Percentiles rank a stretch among this genome's conserved stretches.
These are phyloP conservation scores for Noctua comes DNA, from an alignment of 2,888 invertebrate genomes.

Conservation along the genomic window DNA sequence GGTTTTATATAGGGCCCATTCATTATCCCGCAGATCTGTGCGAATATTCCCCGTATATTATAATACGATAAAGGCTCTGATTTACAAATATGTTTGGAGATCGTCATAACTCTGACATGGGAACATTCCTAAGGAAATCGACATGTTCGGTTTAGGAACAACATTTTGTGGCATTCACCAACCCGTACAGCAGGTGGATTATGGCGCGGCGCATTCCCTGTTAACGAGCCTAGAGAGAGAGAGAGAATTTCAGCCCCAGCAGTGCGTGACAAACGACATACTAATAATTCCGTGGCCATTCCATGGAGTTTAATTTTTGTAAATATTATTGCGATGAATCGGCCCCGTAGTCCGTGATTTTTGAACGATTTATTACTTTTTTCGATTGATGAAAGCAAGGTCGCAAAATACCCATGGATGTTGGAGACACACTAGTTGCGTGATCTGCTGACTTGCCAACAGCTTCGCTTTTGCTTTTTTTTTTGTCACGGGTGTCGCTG, in stretches of 20 bases:
- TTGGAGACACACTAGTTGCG: not conserved
- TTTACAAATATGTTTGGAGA: not conserved
- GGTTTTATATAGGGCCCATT: not conserved
- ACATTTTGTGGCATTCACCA: not conserved
- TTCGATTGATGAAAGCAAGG: not conserved
- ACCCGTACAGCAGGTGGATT: not conserved
- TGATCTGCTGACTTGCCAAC: not conserved
- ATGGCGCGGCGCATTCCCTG: not conserved
- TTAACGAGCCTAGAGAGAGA: not conserved
- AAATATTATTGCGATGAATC: not conserved
- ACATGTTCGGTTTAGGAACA: not conserved
- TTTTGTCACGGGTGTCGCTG: not conserved
- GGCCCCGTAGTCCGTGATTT: not conserved
- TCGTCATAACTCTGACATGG: not conserved
- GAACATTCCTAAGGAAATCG: not conserved
- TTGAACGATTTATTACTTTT: not conserved
- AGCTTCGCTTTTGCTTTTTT: not conserved
- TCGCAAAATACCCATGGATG: not conserved
- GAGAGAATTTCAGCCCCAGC: not conserved
- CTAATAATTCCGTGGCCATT: not conserved
- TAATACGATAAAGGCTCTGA: not conserved
- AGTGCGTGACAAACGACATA: not conserved
- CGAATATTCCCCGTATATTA: not conserved
- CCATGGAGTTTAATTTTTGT: not conserved
- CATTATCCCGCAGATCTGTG: not conserved